Percentiles rank a stretch among this genome's conserved stretches.
Evolutionary conservation across 2,888 invertebrate genomes (phyloP).

Genomic region (Cryptosula pallasiana): DNA sequence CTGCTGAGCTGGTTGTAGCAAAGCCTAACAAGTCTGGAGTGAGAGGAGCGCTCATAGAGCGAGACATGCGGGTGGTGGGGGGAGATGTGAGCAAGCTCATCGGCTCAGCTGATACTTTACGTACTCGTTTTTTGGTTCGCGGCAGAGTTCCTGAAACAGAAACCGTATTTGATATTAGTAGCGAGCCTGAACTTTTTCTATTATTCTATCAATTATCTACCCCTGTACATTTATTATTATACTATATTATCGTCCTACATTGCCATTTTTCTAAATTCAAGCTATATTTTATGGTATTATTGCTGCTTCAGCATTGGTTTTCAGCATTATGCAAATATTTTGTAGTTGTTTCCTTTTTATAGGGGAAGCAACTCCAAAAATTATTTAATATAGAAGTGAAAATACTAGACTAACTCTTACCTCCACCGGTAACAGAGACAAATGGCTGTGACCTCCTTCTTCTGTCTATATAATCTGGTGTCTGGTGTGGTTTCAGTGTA

Average conservation of each 20-base stretch:
- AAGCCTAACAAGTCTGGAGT: neutral
- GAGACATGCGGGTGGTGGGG: slow-evolving; percentile 5
- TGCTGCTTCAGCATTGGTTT: neutral
- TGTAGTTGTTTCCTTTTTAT: too few species aligned
- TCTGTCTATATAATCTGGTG: slow-evolving; percentile 26
- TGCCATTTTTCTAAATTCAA: neutral
- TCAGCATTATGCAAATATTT: too few species aligned
- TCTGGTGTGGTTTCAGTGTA: slow-evolving; percentile 25
- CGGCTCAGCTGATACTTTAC: neutral
- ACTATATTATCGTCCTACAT: neutral
- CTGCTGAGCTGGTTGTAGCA: too few species aligned
- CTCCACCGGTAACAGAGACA: slow-evolving; percentile 42
- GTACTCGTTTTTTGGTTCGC: slow-evolving; percentile 19
- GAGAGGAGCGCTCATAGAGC: neutral
- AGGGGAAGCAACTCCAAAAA: too few species aligned
- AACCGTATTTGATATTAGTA: too few species aligned
- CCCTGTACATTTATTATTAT: too few species aligned
- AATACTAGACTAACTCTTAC: too few species aligned
- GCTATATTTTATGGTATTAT: neutral
- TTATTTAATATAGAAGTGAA: too few species aligned
- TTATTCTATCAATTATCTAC: too few species aligned
- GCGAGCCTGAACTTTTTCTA: too few species aligned
- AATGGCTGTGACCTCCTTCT: slow-evolving; percentile 16
- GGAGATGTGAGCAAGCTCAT: neutral
- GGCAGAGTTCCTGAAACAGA: slow-evolving; percentile 3